Evolutionary conservation across 2,888 invertebrate species (phyloP).

Genomic region (Acanthosepion esculentum): DNA sequence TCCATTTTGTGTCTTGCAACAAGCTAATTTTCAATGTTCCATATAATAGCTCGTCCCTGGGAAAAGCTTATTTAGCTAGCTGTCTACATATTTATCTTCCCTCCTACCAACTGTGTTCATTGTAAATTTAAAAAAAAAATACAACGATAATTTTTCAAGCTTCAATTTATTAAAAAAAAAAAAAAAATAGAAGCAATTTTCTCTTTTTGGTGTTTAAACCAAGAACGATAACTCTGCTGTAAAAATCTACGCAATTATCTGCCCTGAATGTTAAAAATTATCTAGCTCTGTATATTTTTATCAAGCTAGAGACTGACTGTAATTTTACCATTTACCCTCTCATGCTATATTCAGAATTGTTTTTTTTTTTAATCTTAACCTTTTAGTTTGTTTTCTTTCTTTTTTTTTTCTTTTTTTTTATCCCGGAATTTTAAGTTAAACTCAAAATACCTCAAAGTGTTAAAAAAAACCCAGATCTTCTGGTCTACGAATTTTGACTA

Average conservation of each 20-base stretch:
- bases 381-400: too few species aligned
- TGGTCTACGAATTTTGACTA: constrained; percentile 11
- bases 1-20: not conserved
- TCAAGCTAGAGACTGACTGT: not conserved
- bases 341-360: not conserved
- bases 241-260: constrained; percentile 33
- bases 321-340: not conserved
- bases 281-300: not conserved
- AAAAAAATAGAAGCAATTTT: too few species aligned
- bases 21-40: not conserved
- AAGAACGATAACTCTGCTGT: constrained; percentile 17
- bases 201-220: not conserved
- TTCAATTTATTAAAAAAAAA: too few species aligned
- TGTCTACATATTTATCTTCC: not conserved
- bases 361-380: not conserved
- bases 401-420: too few species aligned
- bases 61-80: not conserved
- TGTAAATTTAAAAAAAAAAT: not conserved
- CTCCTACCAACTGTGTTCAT: not conserved
- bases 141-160: not conserved
- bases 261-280: not conserved
- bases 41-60: not conserved
- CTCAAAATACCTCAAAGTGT: not conserved
- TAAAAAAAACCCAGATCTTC: not conserved
- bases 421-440: not conserved